A percentile compares a stretch with the other conserved stretches of the same genome.
phyloP scores from a whole-genome alignment of 1,140 invertebrate genomes.

The Asbolus verrucosus region DNA sequence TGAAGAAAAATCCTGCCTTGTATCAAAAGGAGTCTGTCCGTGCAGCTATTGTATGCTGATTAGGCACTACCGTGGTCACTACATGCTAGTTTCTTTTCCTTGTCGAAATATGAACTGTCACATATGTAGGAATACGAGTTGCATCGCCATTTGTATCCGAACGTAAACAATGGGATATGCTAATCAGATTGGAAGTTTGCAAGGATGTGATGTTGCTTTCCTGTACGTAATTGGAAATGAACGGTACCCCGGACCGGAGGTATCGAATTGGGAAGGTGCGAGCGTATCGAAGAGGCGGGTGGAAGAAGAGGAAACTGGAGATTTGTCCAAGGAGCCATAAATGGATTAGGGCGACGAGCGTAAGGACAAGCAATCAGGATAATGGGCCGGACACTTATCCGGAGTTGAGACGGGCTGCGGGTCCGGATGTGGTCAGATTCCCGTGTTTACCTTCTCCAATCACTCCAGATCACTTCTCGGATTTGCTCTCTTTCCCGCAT shows the following conservation, averaged over 20 bases:
- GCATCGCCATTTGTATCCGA: slow-evolving; percentile 11
- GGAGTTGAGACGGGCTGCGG: slow-evolving; percentile 49
- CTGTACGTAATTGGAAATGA: slow-evolving; percentile 24
- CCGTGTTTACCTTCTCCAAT: slow-evolving; percentile 57
- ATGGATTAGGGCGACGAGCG: slow-evolving; percentile 58
- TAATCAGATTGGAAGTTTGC: slow-evolving; percentile 23
- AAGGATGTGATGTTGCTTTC: slow-evolving; percentile 19
- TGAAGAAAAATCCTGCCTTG: slow-evolving; percentile 2
- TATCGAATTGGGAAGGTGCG: background rate
- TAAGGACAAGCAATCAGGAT: slow-evolving; percentile 61
- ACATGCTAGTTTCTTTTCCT: slow-evolving; percentile 27
- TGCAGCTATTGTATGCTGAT: slow-evolving; percentile 47
- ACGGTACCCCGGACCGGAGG: background rate
- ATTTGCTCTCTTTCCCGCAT: slow-evolving; percentile 26
- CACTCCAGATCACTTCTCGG: slow-evolving; percentile 53
- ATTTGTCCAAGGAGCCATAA: slow-evolving; percentile 53
- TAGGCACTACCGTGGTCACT: slow-evolving; percentile 37
- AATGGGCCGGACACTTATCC: slow-evolving; percentile 62
- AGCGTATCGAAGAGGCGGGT: slow-evolving; percentile 17
- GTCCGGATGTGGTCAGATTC: slow-evolving; percentile 50
- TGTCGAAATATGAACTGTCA: slow-evolving; percentile 32
- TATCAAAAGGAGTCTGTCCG: slow-evolving; percentile 18
- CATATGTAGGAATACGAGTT: slow-evolving; percentile 10
- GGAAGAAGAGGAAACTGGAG: slow-evolving; percentile 30
- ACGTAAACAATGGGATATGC: slow-evolving; percentile 23